Conservation (phyloP, 2,797 vertebrate species). For the Rhinatrema bivittatum region DNA sequence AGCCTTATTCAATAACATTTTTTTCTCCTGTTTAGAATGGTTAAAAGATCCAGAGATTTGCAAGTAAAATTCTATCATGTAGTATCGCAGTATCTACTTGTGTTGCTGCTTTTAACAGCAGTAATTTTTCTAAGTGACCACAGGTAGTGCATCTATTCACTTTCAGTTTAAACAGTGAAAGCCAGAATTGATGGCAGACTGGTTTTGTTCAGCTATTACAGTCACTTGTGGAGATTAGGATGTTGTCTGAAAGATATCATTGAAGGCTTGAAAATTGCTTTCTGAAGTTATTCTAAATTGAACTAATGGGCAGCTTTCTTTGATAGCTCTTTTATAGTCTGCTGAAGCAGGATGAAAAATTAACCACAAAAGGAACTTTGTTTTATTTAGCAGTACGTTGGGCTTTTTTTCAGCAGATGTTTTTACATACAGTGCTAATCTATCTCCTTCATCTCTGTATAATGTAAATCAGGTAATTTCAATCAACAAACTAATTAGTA, state of each 20-base stretch:
- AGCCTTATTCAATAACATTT: too few relatives aligned
- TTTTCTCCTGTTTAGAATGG: too few relatives aligned
- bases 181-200: not conserved
- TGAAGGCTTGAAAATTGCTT: constrained; percentile 20
- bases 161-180: constrained; percentile 13
- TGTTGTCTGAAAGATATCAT: constrained; percentile 22
- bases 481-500: constrained; percentile 22
- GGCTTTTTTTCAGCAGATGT: constrained; percentile 5
- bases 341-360: not conserved
- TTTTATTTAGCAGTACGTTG: constrained; percentile 9
- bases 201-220: constrained; percentile 16
- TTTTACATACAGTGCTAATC: constrained; percentile 11
- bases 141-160: constrained; percentile 3
- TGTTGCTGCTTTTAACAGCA: constrained; percentile 5
- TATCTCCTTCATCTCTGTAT: constrained; percentile 6
- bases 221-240: constrained; percentile 15
- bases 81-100: not conserved
- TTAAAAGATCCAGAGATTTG: too few relatives aligned
- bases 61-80: too few relatives aligned
- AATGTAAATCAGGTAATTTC: constrained; percentile 11
- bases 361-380: constrained; percentile 1
- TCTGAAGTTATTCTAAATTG: constrained; percentile 16
- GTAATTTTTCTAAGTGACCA: constrained; percentile 16
- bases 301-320: constrained; percentile 20
- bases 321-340: constrained; percentile 16